Base-by-base conservation (phyloP, 2,113 vertebrate species). In the Camelus bactrianus region DNA sequence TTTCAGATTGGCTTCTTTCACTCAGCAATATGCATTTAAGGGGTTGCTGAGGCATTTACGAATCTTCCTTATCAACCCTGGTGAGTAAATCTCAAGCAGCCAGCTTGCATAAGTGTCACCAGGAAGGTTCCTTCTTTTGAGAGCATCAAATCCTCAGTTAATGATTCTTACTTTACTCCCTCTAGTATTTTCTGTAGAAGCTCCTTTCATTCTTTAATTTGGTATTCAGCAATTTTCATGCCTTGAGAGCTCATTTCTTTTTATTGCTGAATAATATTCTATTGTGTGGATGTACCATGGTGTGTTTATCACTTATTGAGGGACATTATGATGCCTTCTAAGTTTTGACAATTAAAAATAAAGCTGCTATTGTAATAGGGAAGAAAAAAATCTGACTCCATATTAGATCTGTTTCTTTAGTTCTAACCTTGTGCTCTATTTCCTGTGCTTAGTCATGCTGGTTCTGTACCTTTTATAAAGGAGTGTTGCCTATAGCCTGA, bases 41-140 rank as follows among this genome's bases (percentile, higher is more conserved):
- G 46, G 90, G 82, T 97, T 97, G 97, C 94, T 97, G 97, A 97
- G 62, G 94, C 75, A 84, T 95, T 93, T 96, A 7, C 95, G 97
- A 96, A 67, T 95, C 95, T 97, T 98, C 81, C 83, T 96, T 82
- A 64, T 64, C 38, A 86, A 77, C 97, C 87, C 75, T 96, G 86
- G 72, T 28, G 96, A 86, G 91, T 83, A 96, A 35, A 91, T 97
- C 92, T 97, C 95, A 92, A 97, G 94, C 80, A 95, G 35, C 83
- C 0, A 4, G 48, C 58, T 95, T 96, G 86, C 58, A 28, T 89
- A 60, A 93, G 64, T 80, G 89, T 97, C 93, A 96, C 80, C 38
- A 62, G 20, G 94, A 96, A 79, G 89, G 65, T 93, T 97, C 92
- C 92, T 98, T 97, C 80, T 75, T 35, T 95, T 95, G 87, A 97